Percentiles rank a stretch among this genome's conserved stretches.
These are phyloP conservation scores for Cotesia vestalis DNA, from an alignment of 1,140 invertebrate species.

Conservation along the genomic window DNA sequence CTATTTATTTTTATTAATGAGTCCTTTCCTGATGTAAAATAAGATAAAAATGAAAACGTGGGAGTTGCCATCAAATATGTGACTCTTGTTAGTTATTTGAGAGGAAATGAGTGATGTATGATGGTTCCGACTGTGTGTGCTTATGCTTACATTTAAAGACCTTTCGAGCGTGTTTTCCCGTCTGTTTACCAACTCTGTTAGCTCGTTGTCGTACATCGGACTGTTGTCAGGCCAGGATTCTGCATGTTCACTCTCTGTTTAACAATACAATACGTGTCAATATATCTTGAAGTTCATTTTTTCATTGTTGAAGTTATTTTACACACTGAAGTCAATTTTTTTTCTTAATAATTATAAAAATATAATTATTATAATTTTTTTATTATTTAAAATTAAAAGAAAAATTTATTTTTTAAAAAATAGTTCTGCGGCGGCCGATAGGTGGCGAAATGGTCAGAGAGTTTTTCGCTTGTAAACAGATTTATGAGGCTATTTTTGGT, in stretches of 20 bases:
- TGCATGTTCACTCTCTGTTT: not conserved
- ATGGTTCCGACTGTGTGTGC: slow-evolving; percentile 41
- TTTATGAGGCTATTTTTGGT: too few species aligned
- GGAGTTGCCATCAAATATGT: slow-evolving; percentile 1
- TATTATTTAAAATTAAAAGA: too few species aligned
- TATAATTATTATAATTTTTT: too few species aligned
- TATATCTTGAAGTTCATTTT: not conserved
- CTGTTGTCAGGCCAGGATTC: slow-evolving; percentile 38
- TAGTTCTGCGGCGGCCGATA: too few species aligned
- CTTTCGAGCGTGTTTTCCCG: slow-evolving; percentile 49
- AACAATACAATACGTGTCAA: too few species aligned
- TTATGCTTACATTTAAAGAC: slow-evolving; percentile 40
- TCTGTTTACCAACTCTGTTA: slow-evolving; percentile 63
- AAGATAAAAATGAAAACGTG: slow-evolving; percentile 17
- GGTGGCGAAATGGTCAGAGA: too few species aligned
- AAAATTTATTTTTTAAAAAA: too few species aligned
- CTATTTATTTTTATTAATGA: not conserved
- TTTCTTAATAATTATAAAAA: too few species aligned
- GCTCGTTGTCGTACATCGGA: slow-evolving; percentile 59
- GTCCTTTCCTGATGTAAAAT: not conserved
- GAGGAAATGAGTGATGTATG: slow-evolving; percentile 60
- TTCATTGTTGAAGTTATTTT: not conserved
- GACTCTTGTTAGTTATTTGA: slow-evolving; percentile 50
- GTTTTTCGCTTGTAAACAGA: too few species aligned
- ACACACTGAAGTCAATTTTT: not conserved